Percentiles rank a stretch among this genome's conserved stretches.
Evolutionary conservation across 2,888 invertebrate genomes (phyloP).

Genomic region (Sipha maydis): DNA sequence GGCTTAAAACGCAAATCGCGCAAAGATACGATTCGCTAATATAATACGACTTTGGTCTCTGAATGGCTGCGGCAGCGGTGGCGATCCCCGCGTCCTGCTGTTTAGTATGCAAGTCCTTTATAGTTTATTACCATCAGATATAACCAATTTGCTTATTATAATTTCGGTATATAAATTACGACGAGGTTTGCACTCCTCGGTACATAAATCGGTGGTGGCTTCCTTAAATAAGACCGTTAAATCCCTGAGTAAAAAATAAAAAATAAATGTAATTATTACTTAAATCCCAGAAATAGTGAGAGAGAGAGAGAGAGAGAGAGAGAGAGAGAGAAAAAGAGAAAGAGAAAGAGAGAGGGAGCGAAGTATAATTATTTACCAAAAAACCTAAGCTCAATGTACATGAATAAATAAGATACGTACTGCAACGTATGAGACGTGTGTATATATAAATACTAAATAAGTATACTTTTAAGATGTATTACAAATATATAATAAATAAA

Average conservation of each 20-base stretch:
- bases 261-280: slow-evolving; percentile 17
- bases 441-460: too few species aligned
- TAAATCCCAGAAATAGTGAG: background rate
- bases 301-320: background rate
- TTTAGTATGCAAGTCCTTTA: slow-evolving; percentile 43
- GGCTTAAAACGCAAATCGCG: background rate
- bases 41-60: background rate
- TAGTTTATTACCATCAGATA: slow-evolving; percentile 56
- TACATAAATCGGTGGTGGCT: slow-evolving; percentile 29
- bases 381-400: background rate
- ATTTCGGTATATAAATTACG: slow-evolving; percentile 51
- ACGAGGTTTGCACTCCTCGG: slow-evolving; percentile 1
- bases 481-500: background rate
- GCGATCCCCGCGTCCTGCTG: background rate
- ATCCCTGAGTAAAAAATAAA: background rate
- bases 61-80: background rate
- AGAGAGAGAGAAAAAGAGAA: too few species aligned
- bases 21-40: slow-evolving; percentile 23
- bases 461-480: background rate
- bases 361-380: background rate
- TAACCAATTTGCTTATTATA: slow-evolving; percentile 54
- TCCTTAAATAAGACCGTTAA: slow-evolving; percentile 24
- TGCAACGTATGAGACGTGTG: background rate
- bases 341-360: background rate
- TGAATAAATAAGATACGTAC: background rate